Base-by-base conservation (phyloP, 2,113 vertebrate species). In the Pomatostomus ruficeps region DNA sequence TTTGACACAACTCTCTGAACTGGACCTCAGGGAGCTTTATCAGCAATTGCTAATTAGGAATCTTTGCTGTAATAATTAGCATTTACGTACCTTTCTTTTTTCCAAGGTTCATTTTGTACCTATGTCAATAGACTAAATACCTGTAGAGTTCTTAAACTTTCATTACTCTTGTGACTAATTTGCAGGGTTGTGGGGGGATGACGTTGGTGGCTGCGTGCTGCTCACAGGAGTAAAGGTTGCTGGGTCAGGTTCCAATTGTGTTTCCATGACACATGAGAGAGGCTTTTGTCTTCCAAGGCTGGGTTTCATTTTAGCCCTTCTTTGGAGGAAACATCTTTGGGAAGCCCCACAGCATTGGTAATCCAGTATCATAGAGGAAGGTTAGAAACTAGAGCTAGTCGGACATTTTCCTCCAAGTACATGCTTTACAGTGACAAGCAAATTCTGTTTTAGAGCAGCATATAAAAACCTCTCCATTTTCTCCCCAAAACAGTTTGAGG, bases 401-500 rank as follows among this genome's bases (percentile, higher is more conserved):
- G 35, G 17, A 33, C 7, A 9, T 40, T 76, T 86, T 81, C 54
- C 29, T 66, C 40, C 51, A 28, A 42, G 46, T 45, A 52, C 62
- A 65, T 48, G 33, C 38, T 66, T 55, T 4, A 29, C 42, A 43
- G 40, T 22, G 43, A 59, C 3, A 43, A 72, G 51, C 26, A 83
- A 63, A 75, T 88, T 48, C 25, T 74, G 10, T 1, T 89, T 79
- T 35, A 74, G 10, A 68, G 20, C 0, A 0, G 12, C 1, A 1
- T 33, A 6, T 81, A 36, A 74, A 57, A 54, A 23, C 16, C 13
- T 71, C 79, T 75, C 73, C 17, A 3, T 45, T 89, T 79, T 83
- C 59, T 67, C 42, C 24, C 57, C 38, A 31, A 85, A 89, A 89
- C 73, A 98, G 98, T 97, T 97, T 94, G 97, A 98, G 85, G 93